Evolutionary conservation across 37 sponge, comb jelly and placozoan species (phyloP).

Genomic region (Dysidea cf. avara): DNA sequence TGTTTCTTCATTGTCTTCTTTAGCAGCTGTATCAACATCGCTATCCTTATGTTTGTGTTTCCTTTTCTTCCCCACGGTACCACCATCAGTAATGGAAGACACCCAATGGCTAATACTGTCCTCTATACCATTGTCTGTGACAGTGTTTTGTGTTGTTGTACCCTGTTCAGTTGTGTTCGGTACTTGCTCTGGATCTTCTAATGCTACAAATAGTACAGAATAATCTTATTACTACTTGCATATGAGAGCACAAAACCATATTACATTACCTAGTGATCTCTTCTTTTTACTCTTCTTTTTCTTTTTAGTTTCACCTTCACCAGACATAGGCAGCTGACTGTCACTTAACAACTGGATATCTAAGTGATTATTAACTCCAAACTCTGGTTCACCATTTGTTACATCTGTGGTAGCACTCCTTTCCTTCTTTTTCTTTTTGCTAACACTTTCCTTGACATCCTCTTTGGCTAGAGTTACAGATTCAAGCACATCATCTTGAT

Average conservation of each 20-base stretch:
- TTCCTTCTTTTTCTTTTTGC: constrained; percentile 18
- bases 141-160: too few species aligned
- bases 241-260: too few species aligned
- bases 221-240: too few species aligned
- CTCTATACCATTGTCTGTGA: neutral
- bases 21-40: neutral
- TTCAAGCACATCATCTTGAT: neutral
- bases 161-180: too few species aligned
- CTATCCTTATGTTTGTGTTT: neutral
- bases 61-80: neutral
- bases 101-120: neutral
- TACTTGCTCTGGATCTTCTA: too few species aligned
- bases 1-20: constrained; percentile 14
- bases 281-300: constrained; percentile 44
- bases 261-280: neutral
- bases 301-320: constrained; percentile 2
- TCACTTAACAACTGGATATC: constrained; percentile 11
- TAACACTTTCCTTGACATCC: neutral
- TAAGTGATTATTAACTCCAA: neutral
- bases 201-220: too few species aligned
- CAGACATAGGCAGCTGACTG: neutral
- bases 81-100: neutral
- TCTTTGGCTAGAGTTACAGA: neutral
- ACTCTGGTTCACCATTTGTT: neutral
- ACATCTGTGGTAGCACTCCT: too few species aligned